Conservation (phyloP, 2,113 vertebrate genomes). For the Hippocampus abdominalis region DNA sequence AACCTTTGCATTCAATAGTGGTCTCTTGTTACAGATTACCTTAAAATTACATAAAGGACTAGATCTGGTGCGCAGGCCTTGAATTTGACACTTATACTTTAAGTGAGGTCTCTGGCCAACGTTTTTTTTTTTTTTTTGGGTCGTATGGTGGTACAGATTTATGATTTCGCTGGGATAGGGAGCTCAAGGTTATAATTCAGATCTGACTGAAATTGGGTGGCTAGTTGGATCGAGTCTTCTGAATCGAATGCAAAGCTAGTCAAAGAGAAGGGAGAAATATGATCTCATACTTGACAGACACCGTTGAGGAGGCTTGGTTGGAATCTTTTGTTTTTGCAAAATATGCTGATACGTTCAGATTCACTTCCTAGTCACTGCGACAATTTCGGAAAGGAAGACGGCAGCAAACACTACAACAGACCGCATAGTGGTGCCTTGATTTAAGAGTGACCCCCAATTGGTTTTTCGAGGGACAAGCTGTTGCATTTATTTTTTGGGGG, state of each 20-base stretch:
- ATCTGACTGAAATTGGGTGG: no score
- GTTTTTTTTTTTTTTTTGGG: no score
- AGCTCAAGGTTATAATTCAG: no score
- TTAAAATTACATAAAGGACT: no score
- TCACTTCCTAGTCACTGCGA: not conserved
- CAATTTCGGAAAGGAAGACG: not conserved
- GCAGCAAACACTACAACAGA: not conserved
- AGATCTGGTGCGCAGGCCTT: no score
- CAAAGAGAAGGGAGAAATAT: not conserved
- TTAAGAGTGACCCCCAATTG: not conserved
- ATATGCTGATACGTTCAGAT: slow-evolving; percentile 9
- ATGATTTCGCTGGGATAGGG: no score
- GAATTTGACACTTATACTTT: no score
- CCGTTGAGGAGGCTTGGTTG: not conserved
- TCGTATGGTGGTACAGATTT: no score
- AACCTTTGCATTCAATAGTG: no score
- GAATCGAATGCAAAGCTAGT: not conserved
- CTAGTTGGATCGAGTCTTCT: no score
- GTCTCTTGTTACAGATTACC: no score
- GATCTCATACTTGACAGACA: not conserved
- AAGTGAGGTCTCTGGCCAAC: no score
- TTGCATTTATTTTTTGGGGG: not conserved
- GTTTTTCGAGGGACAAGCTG: not conserved
- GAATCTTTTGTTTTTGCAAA: not conserved
- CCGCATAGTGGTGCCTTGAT: not conserved